These are phyloP conservation scores for Bothrops jararaca DNA, from an alignment of 2,113 vertebrate species.

Conservation along the genomic window DNA sequence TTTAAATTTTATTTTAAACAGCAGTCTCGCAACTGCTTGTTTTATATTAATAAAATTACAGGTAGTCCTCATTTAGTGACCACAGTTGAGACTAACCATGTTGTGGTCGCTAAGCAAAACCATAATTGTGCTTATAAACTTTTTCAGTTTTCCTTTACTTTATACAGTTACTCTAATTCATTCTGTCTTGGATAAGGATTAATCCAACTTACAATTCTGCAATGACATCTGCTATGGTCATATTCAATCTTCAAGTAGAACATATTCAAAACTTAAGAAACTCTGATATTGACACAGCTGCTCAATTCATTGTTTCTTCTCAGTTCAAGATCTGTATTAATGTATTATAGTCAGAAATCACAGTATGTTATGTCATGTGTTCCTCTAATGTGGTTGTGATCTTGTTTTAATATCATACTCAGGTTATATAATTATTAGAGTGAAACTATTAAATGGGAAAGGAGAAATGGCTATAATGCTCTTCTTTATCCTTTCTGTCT, in stretches of 20 bases:
- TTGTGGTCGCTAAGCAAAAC: background rate
- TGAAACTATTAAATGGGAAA: conserved; percentile 65
- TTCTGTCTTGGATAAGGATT: background rate
- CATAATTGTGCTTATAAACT: background rate
- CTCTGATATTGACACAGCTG: background rate
- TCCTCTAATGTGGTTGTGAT: background rate
- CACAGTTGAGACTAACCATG: background rate
- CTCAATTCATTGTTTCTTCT: conserved; percentile 8
- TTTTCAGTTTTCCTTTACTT: background rate
- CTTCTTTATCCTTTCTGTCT: conserved; percentile 62
- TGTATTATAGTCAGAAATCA: conserved; percentile 54
- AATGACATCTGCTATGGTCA: background rate
- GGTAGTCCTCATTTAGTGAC: background rate
- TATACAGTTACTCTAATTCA: background rate
- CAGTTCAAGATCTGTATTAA: conserved; percentile 63
- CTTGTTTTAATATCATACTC: conserved; percentile 1
- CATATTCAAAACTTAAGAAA: background rate
- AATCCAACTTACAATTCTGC: background rate
- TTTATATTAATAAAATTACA: background rate
- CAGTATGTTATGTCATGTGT: conserved; percentile 24
- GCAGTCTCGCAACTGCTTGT: background rate
- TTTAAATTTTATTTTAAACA: background rate
- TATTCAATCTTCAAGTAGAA: background rate
- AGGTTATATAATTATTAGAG: conserved; percentile 28
- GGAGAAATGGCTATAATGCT: conserved; percentile 68